Base-by-base conservation (phyloP, 2,888 invertebrate genomes). In the Adelognathus sp. region DNA sequence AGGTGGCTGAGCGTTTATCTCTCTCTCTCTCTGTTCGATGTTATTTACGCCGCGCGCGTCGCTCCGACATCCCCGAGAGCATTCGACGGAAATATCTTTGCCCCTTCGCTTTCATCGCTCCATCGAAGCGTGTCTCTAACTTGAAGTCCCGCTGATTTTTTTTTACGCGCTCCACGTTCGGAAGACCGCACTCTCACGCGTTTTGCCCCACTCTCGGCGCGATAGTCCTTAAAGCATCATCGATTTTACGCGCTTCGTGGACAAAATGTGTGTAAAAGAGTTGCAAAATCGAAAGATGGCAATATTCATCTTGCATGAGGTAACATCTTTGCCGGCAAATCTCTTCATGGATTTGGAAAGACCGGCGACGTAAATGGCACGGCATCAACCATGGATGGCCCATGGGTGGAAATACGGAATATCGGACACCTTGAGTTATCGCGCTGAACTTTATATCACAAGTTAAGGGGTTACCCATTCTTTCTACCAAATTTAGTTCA, bases 41-140 rank as follows among this genome's bases (percentile, higher is more conserved):
- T 79, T 72, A 76, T 79, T 76, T 76, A 72, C 56, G 71, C 72
- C 67, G 36, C 67, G 31, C 54, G 60, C 67, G 61, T 67, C 61
- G 70, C 76, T 21, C 21, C 63, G 39, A 52, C 63, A 70, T 58
- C 77, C 54, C 66, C 70, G 67, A n/a, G n/a, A 52, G 21, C 63
- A 79, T 76, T 76, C 79, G 64, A 67, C 67, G 54, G 50, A 44
- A 44, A 18, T 27, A 9, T 60, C 46, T 56, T n/a, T n/a, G n/a
- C n/a, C 61, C 29, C 69, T 52, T 64, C 11, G 27, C 29, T 58
- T 52, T 79, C 60, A 36, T 16, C 58, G 60, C 64, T 71, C 70
- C 74, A 71, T 79, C 70, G 64, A 75, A 75, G 52, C 36, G 50
- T 63, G 60, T 73, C 50, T 73, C 29, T 56, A 41, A 50, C 66